Evolutionary conservation across 1,140 invertebrate genomes (phyloP), one percentile per base, ranked within the genome.

Genomic region (Cotesia vestalis): DNA sequence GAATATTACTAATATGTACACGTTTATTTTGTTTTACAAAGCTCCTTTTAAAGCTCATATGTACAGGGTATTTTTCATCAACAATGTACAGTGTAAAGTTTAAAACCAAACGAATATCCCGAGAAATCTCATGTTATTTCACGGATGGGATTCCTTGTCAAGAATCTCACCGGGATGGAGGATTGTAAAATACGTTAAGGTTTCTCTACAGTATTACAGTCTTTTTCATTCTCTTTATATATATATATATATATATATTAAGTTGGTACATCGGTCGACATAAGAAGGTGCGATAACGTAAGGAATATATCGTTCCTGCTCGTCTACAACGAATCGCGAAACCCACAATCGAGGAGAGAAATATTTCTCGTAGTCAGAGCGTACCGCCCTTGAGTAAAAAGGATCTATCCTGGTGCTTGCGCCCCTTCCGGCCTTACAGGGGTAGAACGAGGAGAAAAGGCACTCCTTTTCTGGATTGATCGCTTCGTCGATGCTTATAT

Each of bases 101-200:
- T n/a, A 64, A 66, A 9, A 66, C 14, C 9, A 14, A 40, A 67
- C 46, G 51, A 40, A 67, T 67, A 67, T 55, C 46, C 51, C 34
- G 66, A 51, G 17, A 67, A 67, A 67, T 67, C 51, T 67, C 20
- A 20, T 67, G 66, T 67, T 67, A 67, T 67, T 67, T 67, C 66
- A 67, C 69, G 59, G 60, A 20, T 40, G 60, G 46, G 62, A 67
- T 67, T 67, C 66, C 40, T 51, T 67, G 66, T 67, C 66, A 67
- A 40, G 52, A 55, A 67, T 36, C 51, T 38, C 52, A 57, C 46
- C 52, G 11, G 11, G 55, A 34, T 12, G 34, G 66, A 70, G 59
- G 63, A 46, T 66, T 64, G 61, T 63, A 66, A 66, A 55, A 55
- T 52, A 35, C 51, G 34, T 46, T 11, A 72, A 72, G 53, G 52